Evolutionary conservation across 2,113 vertebrate genomes (phyloP).

Genomic region (Podarcis cretensis): DNA sequence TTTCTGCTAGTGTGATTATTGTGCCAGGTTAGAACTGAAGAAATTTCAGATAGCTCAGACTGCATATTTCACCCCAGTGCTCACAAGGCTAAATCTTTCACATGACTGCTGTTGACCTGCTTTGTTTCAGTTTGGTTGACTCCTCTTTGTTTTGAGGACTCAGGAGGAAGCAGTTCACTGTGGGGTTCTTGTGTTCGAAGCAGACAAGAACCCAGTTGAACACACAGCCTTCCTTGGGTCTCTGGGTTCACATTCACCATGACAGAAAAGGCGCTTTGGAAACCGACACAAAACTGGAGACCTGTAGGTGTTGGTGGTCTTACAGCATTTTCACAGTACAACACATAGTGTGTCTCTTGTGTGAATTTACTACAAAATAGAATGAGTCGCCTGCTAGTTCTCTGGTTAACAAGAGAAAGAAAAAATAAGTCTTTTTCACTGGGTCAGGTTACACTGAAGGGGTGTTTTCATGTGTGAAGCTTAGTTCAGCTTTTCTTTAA

Average conservation of each 20-base stretch:
- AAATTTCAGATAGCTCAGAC: not conserved
- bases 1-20: not conserved
- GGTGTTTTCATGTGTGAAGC: not conserved
- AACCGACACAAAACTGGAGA: not conserved
- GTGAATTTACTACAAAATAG: not conserved
- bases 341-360: not conserved
- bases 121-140: not conserved
- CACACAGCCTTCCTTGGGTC: not conserved
- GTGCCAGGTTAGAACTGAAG: not conserved
- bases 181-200: not conserved
- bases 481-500: not conserved
- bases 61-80: not conserved
- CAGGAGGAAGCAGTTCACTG: not conserved
- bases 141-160: not conserved
- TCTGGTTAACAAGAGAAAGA: not conserved
- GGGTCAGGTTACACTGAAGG: not conserved
- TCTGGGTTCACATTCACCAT: not conserved
- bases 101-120: not conserved
- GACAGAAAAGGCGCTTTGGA: not conserved
- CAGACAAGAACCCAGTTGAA: conserved; percentile 1
- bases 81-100: not conserved
- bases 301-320: not conserved
- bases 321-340: no score
- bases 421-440: not conserved
- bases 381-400: not conserved